These are phyloP conservation scores for Momotus momota DNA, from an alignment of 2,797 vertebrate genomes.

Conservation along the genomic window DNA sequence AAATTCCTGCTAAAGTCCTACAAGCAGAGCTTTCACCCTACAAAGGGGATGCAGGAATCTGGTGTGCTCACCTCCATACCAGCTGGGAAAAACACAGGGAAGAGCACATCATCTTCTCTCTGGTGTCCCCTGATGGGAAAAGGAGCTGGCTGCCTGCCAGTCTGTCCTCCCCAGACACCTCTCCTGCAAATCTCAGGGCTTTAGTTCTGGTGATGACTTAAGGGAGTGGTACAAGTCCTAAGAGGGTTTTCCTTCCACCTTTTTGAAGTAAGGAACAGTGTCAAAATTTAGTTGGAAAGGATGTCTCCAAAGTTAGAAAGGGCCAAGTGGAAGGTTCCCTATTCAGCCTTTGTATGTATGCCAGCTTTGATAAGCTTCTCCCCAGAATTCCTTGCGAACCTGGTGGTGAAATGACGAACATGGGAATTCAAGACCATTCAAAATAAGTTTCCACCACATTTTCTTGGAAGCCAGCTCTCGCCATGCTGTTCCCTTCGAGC, in stretches of 20 bases:
- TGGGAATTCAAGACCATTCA: neutral
- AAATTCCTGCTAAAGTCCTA: neutral
- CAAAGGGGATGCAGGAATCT: neutral
- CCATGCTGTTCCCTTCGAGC: neutral
- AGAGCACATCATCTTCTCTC: neutral
- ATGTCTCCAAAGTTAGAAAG: neutral
- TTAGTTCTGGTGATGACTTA: neutral
- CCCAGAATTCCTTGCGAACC: neutral
- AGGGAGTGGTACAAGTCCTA: neutral
- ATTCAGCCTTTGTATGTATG: neutral
- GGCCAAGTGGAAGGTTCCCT: neutral
- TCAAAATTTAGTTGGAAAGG: neutral
- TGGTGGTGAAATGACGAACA: neutral
- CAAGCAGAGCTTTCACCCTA: neutral
- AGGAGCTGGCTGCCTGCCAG: neutral
- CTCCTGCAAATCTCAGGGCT: neutral
- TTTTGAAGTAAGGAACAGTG: neutral
- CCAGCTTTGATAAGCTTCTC: neutral
- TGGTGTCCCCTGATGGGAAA: neutral
- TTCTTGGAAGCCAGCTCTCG: neutral
- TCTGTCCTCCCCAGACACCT: neutral
- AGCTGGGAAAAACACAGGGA: neutral
- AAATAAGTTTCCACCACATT: neutral
- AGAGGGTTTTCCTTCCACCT: neutral
- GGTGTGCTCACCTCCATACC: fast-evolving